Base-by-base conservation (phyloP, 2,797 vertebrate genomes). In the Tolypeutes matacus region DNA sequence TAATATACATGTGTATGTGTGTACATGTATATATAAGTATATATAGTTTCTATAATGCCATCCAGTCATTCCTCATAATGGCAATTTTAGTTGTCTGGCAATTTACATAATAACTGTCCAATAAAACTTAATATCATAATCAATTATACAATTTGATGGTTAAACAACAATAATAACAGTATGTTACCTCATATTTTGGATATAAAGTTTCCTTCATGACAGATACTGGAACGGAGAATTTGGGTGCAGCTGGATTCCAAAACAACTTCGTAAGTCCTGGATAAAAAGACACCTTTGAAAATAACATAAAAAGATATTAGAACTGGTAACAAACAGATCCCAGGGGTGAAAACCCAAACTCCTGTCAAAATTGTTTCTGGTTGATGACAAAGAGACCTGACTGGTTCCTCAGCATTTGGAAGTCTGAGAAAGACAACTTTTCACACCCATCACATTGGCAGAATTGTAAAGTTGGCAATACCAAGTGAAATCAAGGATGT, bases 141-240 rank as follows among this genome's bases (percentile, higher is more conserved):
- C 31, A 95, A 86, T 64, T 67, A 83, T 27, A 82, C 31, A 89
- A 34, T 46, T 88, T 75, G 81, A 86, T 89, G 89, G 67, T 89
- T 84, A 82, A 81, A 65, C 69, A 85, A 29, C 7, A 83, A 67
- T 15, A 83, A 67, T 15, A 78, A 84, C 31, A 80, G 69, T 64
- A 56, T 53, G 12, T 97, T 98, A 99, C 98, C 98, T 99, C 97
- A 95, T 98, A 98, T 34, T 98, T 97, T 76, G 98, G 96, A 97
- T 98, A 99, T n/a, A 99, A 94, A 2, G 88, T 98, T 96, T 98
- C 95, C 91, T 97, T 98, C 93, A 99, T 97, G 56, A 97, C 84
- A 95, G 97, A 98, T 39, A 98, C 96, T 23, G 98, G 97, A 95
- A 97, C 98, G 78, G 98, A 98, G 83, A 98, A 98, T 97, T 99